Conservation (phyloP, 2,113 vertebrate species). For the Neogale vison region DNA sequence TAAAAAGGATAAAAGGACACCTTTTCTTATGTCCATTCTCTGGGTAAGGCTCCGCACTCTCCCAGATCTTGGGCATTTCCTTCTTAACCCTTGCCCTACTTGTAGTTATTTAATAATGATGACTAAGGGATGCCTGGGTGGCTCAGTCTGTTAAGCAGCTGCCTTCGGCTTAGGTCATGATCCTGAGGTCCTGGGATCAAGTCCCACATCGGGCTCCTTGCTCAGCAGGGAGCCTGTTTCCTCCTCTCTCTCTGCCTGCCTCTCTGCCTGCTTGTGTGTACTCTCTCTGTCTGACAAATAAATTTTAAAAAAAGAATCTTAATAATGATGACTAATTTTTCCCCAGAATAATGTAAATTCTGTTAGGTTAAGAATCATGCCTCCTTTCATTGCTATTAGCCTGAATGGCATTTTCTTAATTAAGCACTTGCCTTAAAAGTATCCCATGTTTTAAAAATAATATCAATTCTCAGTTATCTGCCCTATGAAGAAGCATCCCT, state of each 20-base stretch:
- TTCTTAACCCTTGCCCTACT: not conserved
- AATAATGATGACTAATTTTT: not conserved
- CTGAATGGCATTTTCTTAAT: not conserved
- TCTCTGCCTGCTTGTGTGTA: too few relatives aligned
- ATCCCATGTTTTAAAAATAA: not conserved
- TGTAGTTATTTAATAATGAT: not conserved
- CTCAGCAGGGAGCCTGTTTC: too few relatives aligned
- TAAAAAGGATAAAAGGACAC: not conserved
- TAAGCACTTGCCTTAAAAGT: not conserved
- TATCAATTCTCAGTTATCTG: not conserved
- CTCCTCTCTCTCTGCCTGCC: too few relatives aligned
- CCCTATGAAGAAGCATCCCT: not conserved
- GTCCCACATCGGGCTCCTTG: too few relatives aligned
- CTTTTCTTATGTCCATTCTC: not conserved
- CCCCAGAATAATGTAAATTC: not conserved
- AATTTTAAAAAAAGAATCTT: not conserved
- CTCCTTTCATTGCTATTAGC: not conserved
- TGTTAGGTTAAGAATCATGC: not conserved
- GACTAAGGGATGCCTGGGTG: not conserved
- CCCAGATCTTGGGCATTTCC: not conserved
- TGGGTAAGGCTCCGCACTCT: not conserved
- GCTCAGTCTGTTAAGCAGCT: too few relatives aligned
- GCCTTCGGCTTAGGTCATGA: too few relatives aligned
- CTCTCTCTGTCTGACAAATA: too few relatives aligned
- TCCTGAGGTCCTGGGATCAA: too few relatives aligned